Evolutionary conservation across 1,140 invertebrate genomes (phyloP).

Genomic region (Drosophila parabipectinata): DNA sequence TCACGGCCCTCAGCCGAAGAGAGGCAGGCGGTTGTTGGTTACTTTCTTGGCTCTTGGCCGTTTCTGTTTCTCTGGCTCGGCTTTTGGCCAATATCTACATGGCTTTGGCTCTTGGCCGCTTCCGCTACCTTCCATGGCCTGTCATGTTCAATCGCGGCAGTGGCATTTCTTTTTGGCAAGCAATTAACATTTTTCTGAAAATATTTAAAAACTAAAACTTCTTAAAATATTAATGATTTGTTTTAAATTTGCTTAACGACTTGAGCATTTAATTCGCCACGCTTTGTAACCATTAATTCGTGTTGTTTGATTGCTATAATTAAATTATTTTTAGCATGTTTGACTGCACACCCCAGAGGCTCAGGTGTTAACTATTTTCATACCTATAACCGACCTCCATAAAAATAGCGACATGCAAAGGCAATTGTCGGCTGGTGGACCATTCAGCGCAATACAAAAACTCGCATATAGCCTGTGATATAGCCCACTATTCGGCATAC

Average conservation of each 20-base stretch:
- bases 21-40: constrained; percentile 19
- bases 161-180: constrained; percentile 47
- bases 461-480: constrained; percentile 19
- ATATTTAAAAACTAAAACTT: background rate
- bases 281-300: constrained; percentile 12
- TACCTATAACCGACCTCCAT: constrained; percentile 40
- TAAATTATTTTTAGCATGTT: constrained; percentile 33
- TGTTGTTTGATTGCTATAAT: constrained; percentile 20
- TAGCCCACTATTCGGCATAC: constrained; percentile 36
- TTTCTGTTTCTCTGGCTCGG: constrained; percentile 38
- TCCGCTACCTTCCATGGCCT: constrained; percentile 42
- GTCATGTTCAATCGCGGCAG: constrained; percentile 45
- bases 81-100: constrained; percentile 43
- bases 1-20: constrained; percentile 49
- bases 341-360: background rate
- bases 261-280: constrained; percentile 23
- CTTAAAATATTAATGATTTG: too few relatives aligned
- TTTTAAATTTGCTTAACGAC: background rate
- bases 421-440: constrained; percentile 23
- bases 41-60: constrained; percentile 64
- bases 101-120: constrained; percentile 22
- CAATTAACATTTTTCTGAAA: constrained; percentile 38
- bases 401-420: constrained; percentile 53
- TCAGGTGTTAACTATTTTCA: constrained; percentile 35
- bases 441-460: constrained; percentile 8